Percentiles rank a stretch among this genome's conserved stretches.
phyloP scores from a whole-genome alignment of 2,113 vertebrate genomes.

The Trogon surrucura region DNA sequence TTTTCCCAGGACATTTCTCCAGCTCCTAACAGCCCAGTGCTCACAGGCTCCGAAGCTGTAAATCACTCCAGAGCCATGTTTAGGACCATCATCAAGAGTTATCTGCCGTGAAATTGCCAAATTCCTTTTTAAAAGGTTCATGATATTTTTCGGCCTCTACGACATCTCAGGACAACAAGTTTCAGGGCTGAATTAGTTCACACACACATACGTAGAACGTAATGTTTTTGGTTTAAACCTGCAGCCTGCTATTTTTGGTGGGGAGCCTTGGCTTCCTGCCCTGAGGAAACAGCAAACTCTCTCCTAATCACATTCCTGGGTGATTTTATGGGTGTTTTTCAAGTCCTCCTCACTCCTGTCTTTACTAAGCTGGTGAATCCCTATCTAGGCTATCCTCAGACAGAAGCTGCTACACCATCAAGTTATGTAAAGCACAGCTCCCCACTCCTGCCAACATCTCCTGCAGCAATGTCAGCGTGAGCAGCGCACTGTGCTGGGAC shows the following conservation, averaged over 20 bases:
- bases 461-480: accelerated
- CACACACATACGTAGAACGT: accelerated
- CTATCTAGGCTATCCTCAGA: neutral
- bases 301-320: neutral
- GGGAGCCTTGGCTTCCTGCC: neutral
- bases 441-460: neutral
- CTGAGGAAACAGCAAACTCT: neutral
- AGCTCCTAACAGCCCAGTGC: neutral
- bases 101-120: slow-evolving; percentile 32
- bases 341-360: neutral
- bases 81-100: neutral
- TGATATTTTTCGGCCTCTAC: neutral
- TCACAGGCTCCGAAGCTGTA: neutral
- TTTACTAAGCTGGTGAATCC: neutral
- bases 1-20: slow-evolving; percentile 1
- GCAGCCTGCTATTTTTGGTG: neutral
- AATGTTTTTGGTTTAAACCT: neutral
- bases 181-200: neutral
- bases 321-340: neutral
- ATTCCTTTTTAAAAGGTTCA: neutral
- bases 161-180: neutral
- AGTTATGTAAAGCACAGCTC: neutral
- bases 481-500: neutral
- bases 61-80: neutral
- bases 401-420: neutral